Conservation (phyloP, 2,888 invertebrate species). For the Apamea anceps region DNA sequence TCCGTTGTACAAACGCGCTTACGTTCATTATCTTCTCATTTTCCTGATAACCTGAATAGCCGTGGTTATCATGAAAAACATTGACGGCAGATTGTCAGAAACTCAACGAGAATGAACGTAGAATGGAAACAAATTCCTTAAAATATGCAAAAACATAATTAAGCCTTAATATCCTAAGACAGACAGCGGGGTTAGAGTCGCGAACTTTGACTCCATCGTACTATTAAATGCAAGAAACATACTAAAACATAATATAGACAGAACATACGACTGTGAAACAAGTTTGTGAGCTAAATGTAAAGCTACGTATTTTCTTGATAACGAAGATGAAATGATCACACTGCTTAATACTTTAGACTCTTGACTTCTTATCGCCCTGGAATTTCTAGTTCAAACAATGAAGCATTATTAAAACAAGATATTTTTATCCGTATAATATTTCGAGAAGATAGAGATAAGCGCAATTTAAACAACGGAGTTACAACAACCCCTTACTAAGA, state of each 20-base stretch:
- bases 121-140: conserved; percentile 22
- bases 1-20: conserved; percentile 28
- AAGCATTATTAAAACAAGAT: conserved; percentile 78
- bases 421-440: conserved; percentile 75
- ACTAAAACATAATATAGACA: conserved; percentile 26
- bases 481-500: conserved; percentile 37
- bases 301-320: conserved; percentile 47
- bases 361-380: conserved; percentile 77
- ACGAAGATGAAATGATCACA: conserved; percentile 57
- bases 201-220: conserved; percentile 49
- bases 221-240: conserved; percentile 42
- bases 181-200: conserved; percentile 39
- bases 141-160: conserved; percentile 40
- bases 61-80: conserved; percentile 63
- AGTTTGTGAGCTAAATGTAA: conserved; percentile 33
- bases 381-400: conserved; percentile 84
- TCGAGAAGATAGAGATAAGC: conserved; percentile 72
- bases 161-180: conserved; percentile 33
- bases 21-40: conserved; percentile 56
- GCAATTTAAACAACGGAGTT: conserved; percentile 65
- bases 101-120: neutral
- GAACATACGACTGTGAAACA: conserved; percentile 33
- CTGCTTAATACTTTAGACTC: conserved; percentile 59
- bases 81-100: conserved; percentile 30
- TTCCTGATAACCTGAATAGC: conserved; percentile 73